A percentile compares a stretch with the other conserved stretches of the same genome.
Conservation (phyloP, 2,113 vertebrate genomes). For the Ivindomyrus marchei region DNA sequence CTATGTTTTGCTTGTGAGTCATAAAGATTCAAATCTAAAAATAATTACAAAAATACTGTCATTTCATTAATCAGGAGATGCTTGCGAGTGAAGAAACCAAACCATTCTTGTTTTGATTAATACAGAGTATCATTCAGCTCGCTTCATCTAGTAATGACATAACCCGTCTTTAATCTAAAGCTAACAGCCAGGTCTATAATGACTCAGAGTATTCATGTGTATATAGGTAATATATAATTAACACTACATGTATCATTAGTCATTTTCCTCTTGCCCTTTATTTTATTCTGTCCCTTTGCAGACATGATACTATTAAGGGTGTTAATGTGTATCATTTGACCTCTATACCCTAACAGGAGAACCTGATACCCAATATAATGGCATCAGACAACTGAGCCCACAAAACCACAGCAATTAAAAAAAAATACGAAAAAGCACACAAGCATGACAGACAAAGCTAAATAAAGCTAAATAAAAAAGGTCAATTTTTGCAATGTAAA, state of each 20-base stretch:
- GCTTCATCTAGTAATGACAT: not conserved
- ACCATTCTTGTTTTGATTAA: not conserved
- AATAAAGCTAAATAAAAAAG: not conserved
- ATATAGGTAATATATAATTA: not conserved
- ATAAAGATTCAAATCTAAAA: constrained; percentile 2
- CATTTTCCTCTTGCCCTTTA: not conserved
- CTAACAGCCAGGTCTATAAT: not conserved
- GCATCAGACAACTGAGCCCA: not conserved
- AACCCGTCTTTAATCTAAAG: not conserved
- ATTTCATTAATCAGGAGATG: constrained; percentile 1
- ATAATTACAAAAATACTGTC: constrained; percentile 16
- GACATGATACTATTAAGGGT: not conserved
- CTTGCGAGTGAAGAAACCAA: not conserved
- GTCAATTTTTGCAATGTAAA: not conserved
- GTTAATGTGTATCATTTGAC: not conserved
- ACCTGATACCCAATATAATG: not conserved
- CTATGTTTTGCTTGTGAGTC: not conserved
- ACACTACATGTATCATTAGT: not conserved
- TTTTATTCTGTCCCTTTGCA: not conserved
- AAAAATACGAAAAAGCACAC: not conserved
- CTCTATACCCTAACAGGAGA: not conserved
- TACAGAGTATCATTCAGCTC: not conserved
- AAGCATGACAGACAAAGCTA: not conserved
- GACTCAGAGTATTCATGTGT: not conserved
- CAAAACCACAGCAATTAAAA: not conserved